Percentiles rank a stretch among this genome's conserved stretches.
phyloP scores from a whole-genome alignment of 2,888 invertebrate species.

The Corythucha ciliata region DNA sequence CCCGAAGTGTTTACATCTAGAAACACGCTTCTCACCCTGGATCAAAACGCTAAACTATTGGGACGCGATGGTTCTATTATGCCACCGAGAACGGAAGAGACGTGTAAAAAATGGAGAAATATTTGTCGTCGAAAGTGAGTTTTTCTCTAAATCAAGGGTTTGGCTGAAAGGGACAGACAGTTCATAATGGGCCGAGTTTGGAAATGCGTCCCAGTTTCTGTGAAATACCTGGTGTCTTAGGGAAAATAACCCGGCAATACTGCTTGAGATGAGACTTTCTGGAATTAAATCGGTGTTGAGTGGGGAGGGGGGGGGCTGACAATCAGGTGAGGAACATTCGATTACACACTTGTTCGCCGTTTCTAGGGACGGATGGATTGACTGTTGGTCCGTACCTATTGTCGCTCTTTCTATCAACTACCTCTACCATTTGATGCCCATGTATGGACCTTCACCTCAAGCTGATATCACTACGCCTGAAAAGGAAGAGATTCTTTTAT shows the following conservation, averaged over 20 bases:
- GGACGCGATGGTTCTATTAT: slow-evolving; percentile 58
- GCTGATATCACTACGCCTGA: slow-evolving; percentile 90
- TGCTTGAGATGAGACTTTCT: too few relatives aligned
- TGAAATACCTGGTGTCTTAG: too few relatives aligned
- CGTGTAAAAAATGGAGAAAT: slow-evolving; percentile 67
- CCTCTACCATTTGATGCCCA: slow-evolving; percentile 85
- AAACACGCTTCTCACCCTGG: slow-evolving; percentile 69
- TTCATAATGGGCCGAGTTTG: too few relatives aligned
- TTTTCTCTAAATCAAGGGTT: slow-evolving; percentile 8
- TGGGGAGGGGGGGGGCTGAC: too few relatives aligned
- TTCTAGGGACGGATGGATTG: slow-evolving; percentile 69
- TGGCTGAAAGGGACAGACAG: too few relatives aligned
- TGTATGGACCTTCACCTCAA: slow-evolving; percentile 76
- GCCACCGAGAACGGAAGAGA: slow-evolving; percentile 40
- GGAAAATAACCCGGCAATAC: too few relatives aligned
- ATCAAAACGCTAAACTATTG: slow-evolving; percentile 77
- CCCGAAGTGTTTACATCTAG: slow-evolving; percentile 87
- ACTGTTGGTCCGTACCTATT: slow-evolving; percentile 93
- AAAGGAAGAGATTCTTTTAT: slow-evolving; percentile 82
- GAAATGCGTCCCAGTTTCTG: too few relatives aligned
- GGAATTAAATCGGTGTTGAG: too few relatives aligned
- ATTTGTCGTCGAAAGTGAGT: slow-evolving; percentile 56
- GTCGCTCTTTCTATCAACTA: slow-evolving; percentile 85
- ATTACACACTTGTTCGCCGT: too few relatives aligned
- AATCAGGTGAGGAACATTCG: too few relatives aligned